Evolutionary conservation across 2,888 invertebrate genomes (phyloP), one percentile per base, ranked within the genome.

Genomic region (Campaea margaritaria): DNA sequence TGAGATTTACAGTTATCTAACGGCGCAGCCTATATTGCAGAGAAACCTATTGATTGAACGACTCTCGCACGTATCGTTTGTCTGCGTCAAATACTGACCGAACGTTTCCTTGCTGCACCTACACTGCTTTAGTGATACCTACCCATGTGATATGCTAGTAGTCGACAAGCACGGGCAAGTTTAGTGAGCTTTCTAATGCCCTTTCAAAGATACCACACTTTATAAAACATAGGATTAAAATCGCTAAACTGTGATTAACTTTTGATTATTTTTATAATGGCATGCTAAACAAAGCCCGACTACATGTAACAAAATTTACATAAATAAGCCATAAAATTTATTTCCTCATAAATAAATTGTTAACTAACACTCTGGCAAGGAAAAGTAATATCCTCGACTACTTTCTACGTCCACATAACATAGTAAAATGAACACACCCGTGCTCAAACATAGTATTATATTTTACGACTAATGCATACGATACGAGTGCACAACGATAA

Each of bases 1-100:
- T 61, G 64, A 65, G 50, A 57, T 58, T 47, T 56, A 65, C 61
- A 61, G 54, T 58, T 60, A 53, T 45, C 44, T 68, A 68, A 66
- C 68, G 68, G 68, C 62, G 59, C 49, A 61, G 27, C 60, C 62
- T 42, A 59, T 62, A 41, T 48, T 46, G 31, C 21, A 15, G 57
- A 54, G 54, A 49, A 51, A 60, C 50, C 46, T 57, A 55, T 59
- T 43, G 63, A 61, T 65, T 42, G 54, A 41, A 31, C 31, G 42
- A 36, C 45, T 50, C 56, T 16, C 56, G 39, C 27, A 53, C 46
- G 27, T 59, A 63, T 61, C 41, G 54, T 54, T 54, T 62, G 52
- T 65, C 59, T 52, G 31, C 54, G 47, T 60, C 64, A 64, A 65
- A 68, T 62, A 62, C 50, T 64, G 50, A 21, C 50, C 28, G 43